Evolutionary conservation across 2,797 vertebrate species (phyloP).

Genomic region (Chelidonichthys spinosus): DNA sequence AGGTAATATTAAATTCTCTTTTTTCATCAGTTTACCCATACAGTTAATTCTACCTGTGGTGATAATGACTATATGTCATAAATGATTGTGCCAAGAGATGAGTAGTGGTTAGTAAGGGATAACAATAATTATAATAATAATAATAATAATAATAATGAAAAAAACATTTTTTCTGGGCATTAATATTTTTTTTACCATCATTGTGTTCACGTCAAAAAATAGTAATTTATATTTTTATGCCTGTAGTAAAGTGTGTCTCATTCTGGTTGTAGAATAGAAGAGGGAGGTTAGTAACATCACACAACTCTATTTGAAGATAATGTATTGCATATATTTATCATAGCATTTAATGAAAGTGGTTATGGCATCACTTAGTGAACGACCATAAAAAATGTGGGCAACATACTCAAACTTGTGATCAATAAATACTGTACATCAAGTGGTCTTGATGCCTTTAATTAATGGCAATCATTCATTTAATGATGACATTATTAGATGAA

Average conservation of each 20-base stretch:
- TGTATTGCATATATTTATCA: slow-evolving; percentile 17
- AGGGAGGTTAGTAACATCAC: neutral
- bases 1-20: slow-evolving; percentile 6
- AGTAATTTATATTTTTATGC: slow-evolving; percentile 3
- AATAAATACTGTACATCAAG: slow-evolving; percentile 3
- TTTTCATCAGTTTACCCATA: slow-evolving; percentile 48
- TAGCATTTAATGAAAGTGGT: slow-evolving; percentile 2
- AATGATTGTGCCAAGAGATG: slow-evolving; percentile 22
- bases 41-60: slow-evolving; percentile 39
- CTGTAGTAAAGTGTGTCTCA: neutral
- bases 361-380: neutral
- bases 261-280: neutral
- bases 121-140: neutral
- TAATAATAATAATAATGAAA: no score
- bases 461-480: neutral
- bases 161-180: no score
- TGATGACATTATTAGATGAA: slow-evolving; percentile 9
- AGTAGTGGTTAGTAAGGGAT: neutral
- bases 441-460: slow-evolving; percentile 10
- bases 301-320: slow-evolving; percentile 9
- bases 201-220: slow-evolving; percentile 3
- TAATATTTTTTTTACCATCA: neutral
- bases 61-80: slow-evolving; percentile 60
- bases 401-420: slow-evolving; percentile 7
- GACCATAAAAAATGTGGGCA: slow-evolving; percentile 1